phyloP scores from a whole-genome alignment of 2,888 invertebrate genomes.

The Andricus quercusramuli region DNA sequence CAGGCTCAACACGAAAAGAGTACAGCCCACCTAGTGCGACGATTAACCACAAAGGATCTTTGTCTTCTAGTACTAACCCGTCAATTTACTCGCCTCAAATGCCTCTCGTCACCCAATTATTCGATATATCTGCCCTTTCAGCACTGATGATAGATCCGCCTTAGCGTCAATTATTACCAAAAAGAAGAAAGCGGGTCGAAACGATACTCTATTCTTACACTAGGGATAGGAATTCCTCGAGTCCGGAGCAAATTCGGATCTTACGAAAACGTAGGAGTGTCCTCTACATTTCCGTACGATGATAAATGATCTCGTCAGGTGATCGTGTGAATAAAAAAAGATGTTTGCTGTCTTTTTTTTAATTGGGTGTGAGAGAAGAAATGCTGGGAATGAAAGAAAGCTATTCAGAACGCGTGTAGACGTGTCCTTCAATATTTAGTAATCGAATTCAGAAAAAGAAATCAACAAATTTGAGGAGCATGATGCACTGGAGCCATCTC shows the following conservation, averaged over 20 bases:
- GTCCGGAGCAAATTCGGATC: conserved; percentile 7
- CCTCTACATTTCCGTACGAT: conserved; percentile 59
- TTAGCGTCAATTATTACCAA: conserved; percentile 32
- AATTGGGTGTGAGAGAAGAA: not conserved
- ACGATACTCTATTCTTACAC: conserved; percentile 17
- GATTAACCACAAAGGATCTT: conserved; percentile 29
- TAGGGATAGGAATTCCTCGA: conserved; percentile 2
- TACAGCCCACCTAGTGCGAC: conserved; percentile 7
- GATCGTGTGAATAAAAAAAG: conserved; percentile 15
- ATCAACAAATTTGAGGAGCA: too few species aligned
- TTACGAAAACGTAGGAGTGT: conserved; percentile 31
- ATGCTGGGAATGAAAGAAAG: not conserved
- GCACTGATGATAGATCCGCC: conserved; percentile 16
- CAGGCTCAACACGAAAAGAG: not conserved
- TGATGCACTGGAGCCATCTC: too few species aligned
- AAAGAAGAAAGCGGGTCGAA: conserved; percentile 38
- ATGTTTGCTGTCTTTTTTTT: not conserved
- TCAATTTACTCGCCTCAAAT: conserved; percentile 34
- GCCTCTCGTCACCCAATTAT: conserved; percentile 30
- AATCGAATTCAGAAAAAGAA: not conserved
- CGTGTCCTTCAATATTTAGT: not conserved
- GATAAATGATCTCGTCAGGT: conserved; percentile 63
- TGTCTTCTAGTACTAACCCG: conserved; percentile 21
- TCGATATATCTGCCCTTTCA: conserved; percentile 24
- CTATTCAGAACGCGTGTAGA: not conserved